Conservation (phyloP, 2,888 invertebrate genomes). For the Volucella inflata region DNA sequence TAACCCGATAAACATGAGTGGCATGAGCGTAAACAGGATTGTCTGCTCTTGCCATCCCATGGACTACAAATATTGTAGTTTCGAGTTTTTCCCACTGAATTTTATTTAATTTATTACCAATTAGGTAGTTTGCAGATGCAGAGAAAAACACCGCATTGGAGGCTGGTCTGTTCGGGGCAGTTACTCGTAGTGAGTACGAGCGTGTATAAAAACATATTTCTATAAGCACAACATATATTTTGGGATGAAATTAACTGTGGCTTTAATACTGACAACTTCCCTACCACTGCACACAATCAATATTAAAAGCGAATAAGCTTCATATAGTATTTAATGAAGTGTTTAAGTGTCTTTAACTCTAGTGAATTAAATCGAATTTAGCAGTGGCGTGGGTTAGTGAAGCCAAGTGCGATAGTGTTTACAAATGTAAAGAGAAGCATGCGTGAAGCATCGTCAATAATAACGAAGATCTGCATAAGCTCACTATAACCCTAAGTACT, state of each 20-base stretch:
- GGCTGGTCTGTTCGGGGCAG: slow-evolving; percentile 12
- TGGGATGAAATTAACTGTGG: slow-evolving; percentile 63
- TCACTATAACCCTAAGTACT: too few relatives aligned
- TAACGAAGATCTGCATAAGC: too few relatives aligned
- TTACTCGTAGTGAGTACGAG: slow-evolving; percentile 2
- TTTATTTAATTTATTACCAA: slow-evolving; percentile 65
- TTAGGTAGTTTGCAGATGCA: slow-evolving; percentile 60
- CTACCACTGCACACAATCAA: slow-evolving; percentile 61
- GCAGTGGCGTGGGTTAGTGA: slow-evolving; percentile 6
- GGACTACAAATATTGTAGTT: slow-evolving; percentile 29
- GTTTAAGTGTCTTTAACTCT: slow-evolving; percentile 55
- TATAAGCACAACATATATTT: slow-evolving; percentile 63
- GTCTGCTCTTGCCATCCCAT: slow-evolving; percentile 2
- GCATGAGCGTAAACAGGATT: slow-evolving; percentile 17
- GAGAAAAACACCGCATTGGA: slow-evolving; percentile 27
- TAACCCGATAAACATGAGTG: slow-evolving; percentile 76
- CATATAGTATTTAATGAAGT: slow-evolving; percentile 60
- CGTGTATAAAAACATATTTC: slow-evolving; percentile 35
- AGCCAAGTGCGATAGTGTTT: too few relatives aligned
- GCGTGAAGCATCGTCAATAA: too few relatives aligned
- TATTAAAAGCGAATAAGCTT: slow-evolving; percentile 60
- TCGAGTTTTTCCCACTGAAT: slow-evolving; percentile 50
- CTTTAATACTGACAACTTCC: slow-evolving; percentile 64
- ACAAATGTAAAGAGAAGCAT: too few relatives aligned
- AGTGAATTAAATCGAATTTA: slow-evolving; percentile 38